Base-by-base conservation (phyloP, 2,888 invertebrate species). In the Heliconius erato region DNA sequence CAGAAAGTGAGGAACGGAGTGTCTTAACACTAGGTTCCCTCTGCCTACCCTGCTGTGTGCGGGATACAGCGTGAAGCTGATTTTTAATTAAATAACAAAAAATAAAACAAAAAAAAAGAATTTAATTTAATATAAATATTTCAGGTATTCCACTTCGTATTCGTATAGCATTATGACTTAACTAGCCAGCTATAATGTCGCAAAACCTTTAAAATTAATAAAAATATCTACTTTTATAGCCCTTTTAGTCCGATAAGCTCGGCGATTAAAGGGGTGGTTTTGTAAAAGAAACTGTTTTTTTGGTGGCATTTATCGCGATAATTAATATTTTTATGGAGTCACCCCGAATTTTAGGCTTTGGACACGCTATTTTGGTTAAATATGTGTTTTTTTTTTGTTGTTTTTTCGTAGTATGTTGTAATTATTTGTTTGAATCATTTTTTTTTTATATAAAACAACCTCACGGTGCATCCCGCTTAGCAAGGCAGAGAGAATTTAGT, bases 321-420 rank as follows among this genome's bases (percentile, higher is more conserved):
- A 93, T 94, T 93, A 93, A 92, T 93, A 93, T 91, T 94, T 93
- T 93, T 91, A 92, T 91, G 88, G 89, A 88, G 87, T 87, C 85
- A 85, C 84, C 65, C 67, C 28, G 23, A 67, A 78, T 78, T 67
- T 67, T 49, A 68, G 78, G 78, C 44, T 19, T 49, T 0, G 44
- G 67, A 26, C 67, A 78, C 49, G 26, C 49, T 78, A 19, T 2
- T 1, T 26, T 28, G 28, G 23, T 67, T 28, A 7, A 23, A 44
- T 59, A n/a, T 35, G 32, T 35, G 19, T 74, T 74, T 59, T 23
- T 28, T 49, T n/a, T 68, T 28, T 7, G 19, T 14, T 23, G 44
- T 49, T 74, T 54, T 54, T 23, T 74, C 0, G 9, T 65, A 26
- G 3, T 26, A 12, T 65, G 63, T 65, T 26, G n/a, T 65, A 28